Percentiles rank a stretch among this genome's conserved stretches.
Conservation (phyloP, 2,888 invertebrate species). For the Clunio marinus region DNA sequence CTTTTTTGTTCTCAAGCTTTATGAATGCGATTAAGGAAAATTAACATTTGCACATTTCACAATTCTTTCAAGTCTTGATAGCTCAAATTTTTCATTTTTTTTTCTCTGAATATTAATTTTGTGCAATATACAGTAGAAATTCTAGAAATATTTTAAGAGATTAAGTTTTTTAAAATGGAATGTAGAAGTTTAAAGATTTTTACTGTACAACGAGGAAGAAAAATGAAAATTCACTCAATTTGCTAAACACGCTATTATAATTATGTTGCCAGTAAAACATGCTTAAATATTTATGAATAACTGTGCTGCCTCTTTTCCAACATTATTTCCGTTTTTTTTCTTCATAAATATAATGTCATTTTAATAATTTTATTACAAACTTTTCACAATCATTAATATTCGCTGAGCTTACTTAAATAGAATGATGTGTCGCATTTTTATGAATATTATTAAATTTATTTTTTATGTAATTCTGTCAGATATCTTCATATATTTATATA, state of each 20-base stretch:
- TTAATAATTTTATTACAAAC: not conserved
- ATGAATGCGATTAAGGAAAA: too few relatives aligned
- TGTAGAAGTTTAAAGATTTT: not conserved
- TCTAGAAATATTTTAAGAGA: too few relatives aligned
- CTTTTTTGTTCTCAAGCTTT: too few relatives aligned
- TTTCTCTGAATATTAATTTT: too few relatives aligned
- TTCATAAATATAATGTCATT: not conserved
- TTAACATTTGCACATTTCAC: too few relatives aligned
- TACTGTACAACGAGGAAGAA: not conserved
- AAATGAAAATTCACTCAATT: not conserved
- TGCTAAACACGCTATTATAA: not conserved
- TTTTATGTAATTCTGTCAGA: too few relatives aligned
- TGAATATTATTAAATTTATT: too few relatives aligned
- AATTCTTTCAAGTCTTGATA: too few relatives aligned
- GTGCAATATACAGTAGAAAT: too few relatives aligned
- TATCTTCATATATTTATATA: not conserved
- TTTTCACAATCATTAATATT: conserved; percentile 12
- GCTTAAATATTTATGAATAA: not conserved
- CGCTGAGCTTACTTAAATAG: conserved; percentile 6
- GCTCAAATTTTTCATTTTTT: too few relatives aligned
- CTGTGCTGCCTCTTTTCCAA: not conserved
- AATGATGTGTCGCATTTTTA: conserved; percentile 4
- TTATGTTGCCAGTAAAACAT: not conserved
- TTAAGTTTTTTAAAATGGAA: not conserved
- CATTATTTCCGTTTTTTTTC: not conserved